Evolutionary conservation across 2,888 invertebrate genomes (phyloP), one percentile per base, ranked within the genome.

Genomic region (Agonopterix alstromeriana): DNA sequence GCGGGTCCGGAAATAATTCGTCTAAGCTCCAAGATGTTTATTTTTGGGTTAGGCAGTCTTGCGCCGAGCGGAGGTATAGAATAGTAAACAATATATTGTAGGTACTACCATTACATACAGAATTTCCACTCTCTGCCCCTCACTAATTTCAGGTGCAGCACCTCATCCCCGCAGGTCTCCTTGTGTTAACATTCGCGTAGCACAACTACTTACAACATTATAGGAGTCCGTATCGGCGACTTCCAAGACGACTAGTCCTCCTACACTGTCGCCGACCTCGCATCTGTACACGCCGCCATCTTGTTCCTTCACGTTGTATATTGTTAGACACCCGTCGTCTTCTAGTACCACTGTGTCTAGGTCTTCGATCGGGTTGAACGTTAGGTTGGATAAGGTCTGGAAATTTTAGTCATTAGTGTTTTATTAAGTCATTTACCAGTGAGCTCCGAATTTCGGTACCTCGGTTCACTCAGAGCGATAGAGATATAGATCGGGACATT

Each of bases 281-380:
- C 93, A 93, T 55, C 85, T 73, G 63, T 92, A 93, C 48, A 89
- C 77, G 0, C 92, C 93, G 1, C 82, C 81, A 60, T 91, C 86
- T 41, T 78, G 74, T 1, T 55, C 55, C 48, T 74, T 67, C 38
- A 90, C 72, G 58, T 90, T 88, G 61, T 90, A 90, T 45, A 93
- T 78, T n/a, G 80, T 77, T 42, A 93, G 63, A 42, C 76, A 65
- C 54, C 82, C 82, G 46, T 88, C 82, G 10, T 79, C 70, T 0
- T 56, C 41, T 17, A 36, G n/a, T 3, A 76, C 73, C 48, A 72
- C 58, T 1, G 62, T 61, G 35, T 70, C 70, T 7, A 51, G 57
- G 1, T 63, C 68, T 56, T 50, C 49, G 12, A 73, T 14, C 2
- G 48, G 45, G 0, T 14, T 36, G 52, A 68, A 77, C 1, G 54